Conservation (phyloP, 2,888 invertebrate species). For the Metellina segmentata region DNA sequence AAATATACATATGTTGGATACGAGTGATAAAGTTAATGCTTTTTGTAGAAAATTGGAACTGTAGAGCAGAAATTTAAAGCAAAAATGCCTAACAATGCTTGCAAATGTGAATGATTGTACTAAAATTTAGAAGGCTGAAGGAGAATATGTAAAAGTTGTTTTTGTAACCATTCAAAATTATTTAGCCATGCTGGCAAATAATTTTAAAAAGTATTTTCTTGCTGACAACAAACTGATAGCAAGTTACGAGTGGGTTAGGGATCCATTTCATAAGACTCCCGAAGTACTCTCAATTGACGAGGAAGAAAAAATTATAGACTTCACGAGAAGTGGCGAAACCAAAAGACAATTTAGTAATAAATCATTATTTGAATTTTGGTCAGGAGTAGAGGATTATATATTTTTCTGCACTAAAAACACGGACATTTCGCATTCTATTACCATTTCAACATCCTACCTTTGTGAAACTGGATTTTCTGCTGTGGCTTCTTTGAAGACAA, state of each 20-base stretch:
- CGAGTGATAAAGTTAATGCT: conserved; percentile 36
- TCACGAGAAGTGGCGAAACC: too few species aligned
- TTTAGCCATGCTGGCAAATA: conserved; percentile 54
- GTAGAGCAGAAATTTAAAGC: conserved; percentile 61
- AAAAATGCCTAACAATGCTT: not conserved
- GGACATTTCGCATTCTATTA: too few species aligned
- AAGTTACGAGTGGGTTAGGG: conserved; percentile 72
- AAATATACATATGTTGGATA: conserved; percentile 18
- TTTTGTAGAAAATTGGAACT: conserved; percentile 57
- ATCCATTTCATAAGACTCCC: conserved; percentile 59
- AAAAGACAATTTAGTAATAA: too few species aligned
- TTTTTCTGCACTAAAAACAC: too few species aligned
- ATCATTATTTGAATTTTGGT: too few species aligned
- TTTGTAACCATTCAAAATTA: conserved; percentile 10
- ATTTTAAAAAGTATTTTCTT: conserved; percentile 64
- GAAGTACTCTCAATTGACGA: not conserved
- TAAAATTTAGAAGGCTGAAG: too few species aligned
- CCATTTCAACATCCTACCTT: too few species aligned
- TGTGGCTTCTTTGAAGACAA: too few species aligned
- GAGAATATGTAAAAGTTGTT: too few species aligned
- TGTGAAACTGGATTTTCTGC: too few species aligned
- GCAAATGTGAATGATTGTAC: too few species aligned
- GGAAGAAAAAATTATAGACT: too few species aligned
- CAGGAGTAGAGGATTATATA: not conserved
- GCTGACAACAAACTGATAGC: conserved; percentile 56